A percentile compares a stretch with the other conserved stretches of the same genome.
Evolutionary conservation across 2,113 vertebrate species (phyloP).

Genomic region (Dascyllus trimaculatus): DNA sequence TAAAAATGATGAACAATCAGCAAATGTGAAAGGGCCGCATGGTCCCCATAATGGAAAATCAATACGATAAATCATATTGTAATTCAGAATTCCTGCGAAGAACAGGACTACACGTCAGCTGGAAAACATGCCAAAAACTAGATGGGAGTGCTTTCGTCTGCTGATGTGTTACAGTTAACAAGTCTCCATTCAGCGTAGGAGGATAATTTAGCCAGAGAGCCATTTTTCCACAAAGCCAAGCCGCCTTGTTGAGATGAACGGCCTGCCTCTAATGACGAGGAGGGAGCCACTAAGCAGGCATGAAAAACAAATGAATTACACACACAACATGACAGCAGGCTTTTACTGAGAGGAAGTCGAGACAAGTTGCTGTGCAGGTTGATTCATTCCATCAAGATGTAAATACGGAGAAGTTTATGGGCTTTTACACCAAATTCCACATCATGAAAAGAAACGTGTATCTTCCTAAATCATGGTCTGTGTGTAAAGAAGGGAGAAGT

Average conservation of each 20-base stretch:
- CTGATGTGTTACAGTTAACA: constrained; percentile 23
- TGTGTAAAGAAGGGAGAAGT: not conserved
- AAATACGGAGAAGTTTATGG: not conserved
- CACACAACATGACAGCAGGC: not conserved
- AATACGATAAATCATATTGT: constrained; percentile 33
- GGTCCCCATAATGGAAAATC: constrained; percentile 14
- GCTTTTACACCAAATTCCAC: no score
- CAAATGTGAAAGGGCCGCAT: not conserved
- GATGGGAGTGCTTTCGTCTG: constrained; percentile 8
- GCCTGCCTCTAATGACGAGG: constrained; percentile 38
- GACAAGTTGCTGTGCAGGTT: not conserved
- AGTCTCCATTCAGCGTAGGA: constrained; percentile 3
- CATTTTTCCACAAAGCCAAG: constrained; percentile 17
- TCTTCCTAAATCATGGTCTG: not conserved
- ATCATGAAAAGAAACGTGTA: not conserved
- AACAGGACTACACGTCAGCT: not conserved
- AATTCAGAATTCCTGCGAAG: constrained; percentile 20
- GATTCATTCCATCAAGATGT: constrained; percentile 13
- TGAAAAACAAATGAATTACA: constrained; percentile 37
- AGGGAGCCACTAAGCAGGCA: constrained; percentile 38
- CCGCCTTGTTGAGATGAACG: constrained; percentile 17
- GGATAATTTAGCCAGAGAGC: constrained; percentile 22
- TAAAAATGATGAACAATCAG: constrained; percentile 26
- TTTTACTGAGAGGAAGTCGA: not conserved
- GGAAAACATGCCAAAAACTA: constrained; percentile 29